phyloP scores from a whole-genome alignment of 2,797 vertebrate genomes.

The Etheostoma perlongum region DNA sequence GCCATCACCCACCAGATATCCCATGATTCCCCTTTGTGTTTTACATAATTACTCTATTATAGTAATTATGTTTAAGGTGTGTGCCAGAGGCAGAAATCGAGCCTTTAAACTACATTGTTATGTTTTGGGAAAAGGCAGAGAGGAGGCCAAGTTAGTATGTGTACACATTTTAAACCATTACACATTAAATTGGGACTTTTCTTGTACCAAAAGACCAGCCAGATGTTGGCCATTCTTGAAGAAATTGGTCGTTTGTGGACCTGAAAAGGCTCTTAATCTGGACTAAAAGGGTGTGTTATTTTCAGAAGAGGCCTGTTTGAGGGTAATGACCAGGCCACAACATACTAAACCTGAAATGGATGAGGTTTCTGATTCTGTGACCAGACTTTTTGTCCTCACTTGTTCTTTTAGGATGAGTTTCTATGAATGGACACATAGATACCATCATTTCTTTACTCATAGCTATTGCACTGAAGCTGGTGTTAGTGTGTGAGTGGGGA shows the following conservation, averaged over 20 bases:
- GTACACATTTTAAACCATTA: not conserved
- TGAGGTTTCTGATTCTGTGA: conserved; percentile 47
- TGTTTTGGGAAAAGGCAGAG: conserved; percentile 1
- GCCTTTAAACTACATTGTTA: not conserved
- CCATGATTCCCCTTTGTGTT: conserved; percentile 10
- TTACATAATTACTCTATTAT: not conserved
- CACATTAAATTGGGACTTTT: not conserved
- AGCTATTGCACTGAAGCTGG: not conserved
- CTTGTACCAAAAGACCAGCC: conserved; percentile 3
- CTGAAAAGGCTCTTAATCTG: conserved; percentile 53
- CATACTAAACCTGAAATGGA: conserved; percentile 36
- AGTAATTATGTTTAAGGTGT: conserved; percentile 2
- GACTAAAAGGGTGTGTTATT: conserved; percentile 12
- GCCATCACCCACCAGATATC: not conserved
- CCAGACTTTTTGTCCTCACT: conserved; percentile 20
- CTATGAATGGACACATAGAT: conserved; percentile 16
- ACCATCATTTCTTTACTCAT: not conserved
- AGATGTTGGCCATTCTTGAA: conserved; percentile 14
- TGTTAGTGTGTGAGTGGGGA: conserved; percentile 2
- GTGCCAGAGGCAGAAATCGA: not conserved
- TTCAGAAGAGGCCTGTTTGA: conserved; percentile 21
- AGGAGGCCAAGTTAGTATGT: not conserved
- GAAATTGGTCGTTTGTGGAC: conserved; percentile 29
- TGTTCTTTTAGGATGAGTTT: conserved; percentile 24
- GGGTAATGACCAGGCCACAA: conserved; percentile 50